These are phyloP conservation scores for Acrobasis repandana DNA, from an alignment of 2,888 invertebrate genomes.

Conservation along the genomic window DNA sequence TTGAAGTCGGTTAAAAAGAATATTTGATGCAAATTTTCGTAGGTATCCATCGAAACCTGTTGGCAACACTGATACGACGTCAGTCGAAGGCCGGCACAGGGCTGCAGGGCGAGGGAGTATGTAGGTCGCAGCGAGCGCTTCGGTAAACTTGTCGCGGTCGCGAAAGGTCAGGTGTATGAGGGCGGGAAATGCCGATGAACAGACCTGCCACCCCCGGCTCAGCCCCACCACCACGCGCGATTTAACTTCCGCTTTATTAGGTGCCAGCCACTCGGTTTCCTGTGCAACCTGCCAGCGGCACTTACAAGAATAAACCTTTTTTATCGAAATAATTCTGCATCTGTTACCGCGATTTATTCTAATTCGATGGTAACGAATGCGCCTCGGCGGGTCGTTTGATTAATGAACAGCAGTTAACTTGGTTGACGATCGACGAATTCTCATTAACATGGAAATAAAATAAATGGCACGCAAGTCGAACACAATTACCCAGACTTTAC, in stretches of 20 bases:
- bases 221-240: conserved; percentile 50
- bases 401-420: conserved; percentile 55
- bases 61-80: conserved; percentile 17
- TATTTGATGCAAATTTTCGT: neutral
- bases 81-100: conserved; percentile 37
- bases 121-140: conserved; percentile 77
- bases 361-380: conserved; percentile 62
- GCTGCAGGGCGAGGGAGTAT: conserved; percentile 60
- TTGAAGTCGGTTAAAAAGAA: neutral
- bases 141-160: conserved; percentile 76
- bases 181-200: conserved; percentile 75
- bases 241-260: conserved; percentile 74
- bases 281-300: conserved; percentile 44
- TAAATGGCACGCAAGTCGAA: conserved; percentile 27
- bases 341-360: conserved; percentile 52
- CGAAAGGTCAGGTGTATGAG: conserved; percentile 81
- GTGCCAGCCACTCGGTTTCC: conserved; percentile 59
- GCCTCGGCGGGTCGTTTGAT: conserved; percentile 48
- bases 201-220: conserved; percentile 57
- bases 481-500: conserved; percentile 10
- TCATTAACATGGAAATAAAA: conserved; percentile 46
- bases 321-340: conserved; percentile 39
- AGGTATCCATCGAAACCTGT: neutral
- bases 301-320: conserved; percentile 44
- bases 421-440: conserved; percentile 45